Conservation (phyloP, 92 coral and sea anemone genomes). For the Blastomussa wellsi region DNA sequence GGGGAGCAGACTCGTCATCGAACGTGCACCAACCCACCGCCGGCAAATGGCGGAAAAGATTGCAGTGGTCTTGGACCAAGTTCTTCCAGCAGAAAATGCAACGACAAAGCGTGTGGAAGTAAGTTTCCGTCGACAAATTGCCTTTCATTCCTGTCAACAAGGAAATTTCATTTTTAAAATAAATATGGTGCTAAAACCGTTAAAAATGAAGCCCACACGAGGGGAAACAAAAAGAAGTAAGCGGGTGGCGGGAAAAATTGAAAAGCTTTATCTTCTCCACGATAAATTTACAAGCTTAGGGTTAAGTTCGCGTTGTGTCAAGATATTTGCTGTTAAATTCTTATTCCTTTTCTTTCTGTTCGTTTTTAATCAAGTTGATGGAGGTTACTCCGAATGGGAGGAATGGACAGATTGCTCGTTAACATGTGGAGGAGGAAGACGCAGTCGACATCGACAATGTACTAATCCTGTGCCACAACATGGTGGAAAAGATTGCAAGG, state of each 20-base stretch:
- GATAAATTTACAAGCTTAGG: no score
- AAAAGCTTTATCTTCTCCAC: no score
- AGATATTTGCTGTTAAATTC: no score
- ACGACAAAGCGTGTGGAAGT: neutral
- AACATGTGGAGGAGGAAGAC: conserved; percentile 1
- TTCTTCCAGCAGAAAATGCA: conserved; percentile 2
- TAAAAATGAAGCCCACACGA: no score
- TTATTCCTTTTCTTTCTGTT: neutral
- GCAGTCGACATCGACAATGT: neutral
- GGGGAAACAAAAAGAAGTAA: no score
- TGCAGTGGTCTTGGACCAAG: conserved; percentile 20
- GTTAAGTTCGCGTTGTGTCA: no score
- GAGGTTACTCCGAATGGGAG: neutral
- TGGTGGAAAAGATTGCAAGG: conserved; percentile 2
- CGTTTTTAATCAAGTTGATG: conserved; percentile 1
- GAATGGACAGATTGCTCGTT: neutral
- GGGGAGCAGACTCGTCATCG: conserved; percentile 11
- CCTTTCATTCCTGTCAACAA: no score
- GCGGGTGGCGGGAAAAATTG: no score
- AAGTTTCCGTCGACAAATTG: no score
- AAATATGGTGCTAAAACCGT: no score
- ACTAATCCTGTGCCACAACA: neutral
- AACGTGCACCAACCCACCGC: conserved; percentile 40
- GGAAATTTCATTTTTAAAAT: no score
- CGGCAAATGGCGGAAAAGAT: conserved; percentile 13